Evolutionary conservation across 2,113 vertebrate species (phyloP).

Genomic region (Pelecanoides urinatrix): DNA sequence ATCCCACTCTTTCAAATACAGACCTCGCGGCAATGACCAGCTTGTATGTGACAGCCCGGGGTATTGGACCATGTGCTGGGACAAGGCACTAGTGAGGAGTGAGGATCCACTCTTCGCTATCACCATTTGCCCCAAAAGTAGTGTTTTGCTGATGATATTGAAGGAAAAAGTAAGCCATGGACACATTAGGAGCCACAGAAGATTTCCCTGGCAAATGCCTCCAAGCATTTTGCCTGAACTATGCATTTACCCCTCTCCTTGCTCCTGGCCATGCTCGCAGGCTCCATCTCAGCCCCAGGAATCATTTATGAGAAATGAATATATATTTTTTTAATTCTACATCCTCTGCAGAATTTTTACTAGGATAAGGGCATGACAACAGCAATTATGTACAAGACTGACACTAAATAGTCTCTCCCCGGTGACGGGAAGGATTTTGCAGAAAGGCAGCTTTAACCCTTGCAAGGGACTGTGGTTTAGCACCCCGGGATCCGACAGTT

Average conservation of each 20-base stretch:
- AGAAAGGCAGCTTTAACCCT: neutral
- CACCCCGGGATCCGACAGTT: neutral
- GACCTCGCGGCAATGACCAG: neutral
- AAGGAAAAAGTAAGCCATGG: neutral
- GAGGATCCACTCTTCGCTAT: neutral
- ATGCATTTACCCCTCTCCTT: neutral
- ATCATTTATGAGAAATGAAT: neutral
- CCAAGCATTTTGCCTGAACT: neutral
- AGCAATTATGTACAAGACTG: neutral
- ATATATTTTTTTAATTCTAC: neutral
- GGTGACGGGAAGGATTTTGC: neutral
- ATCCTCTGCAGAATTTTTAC: neutral
- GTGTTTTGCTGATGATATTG: neutral
- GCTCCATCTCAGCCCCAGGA: neutral
- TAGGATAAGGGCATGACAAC: neutral
- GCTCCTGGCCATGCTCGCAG: neutral
- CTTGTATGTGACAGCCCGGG: accelerated
- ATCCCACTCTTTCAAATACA: neutral
- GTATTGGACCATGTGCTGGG: neutral
- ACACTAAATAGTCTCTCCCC: neutral
- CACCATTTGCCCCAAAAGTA: neutral
- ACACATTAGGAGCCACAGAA: neutral
- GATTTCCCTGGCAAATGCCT: neutral
- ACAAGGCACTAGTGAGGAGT: neutral
- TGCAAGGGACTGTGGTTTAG: neutral